Evolutionary conservation across 2,797 vertebrate species (phyloP).

Genomic region (Gallinago stenura): DNA sequence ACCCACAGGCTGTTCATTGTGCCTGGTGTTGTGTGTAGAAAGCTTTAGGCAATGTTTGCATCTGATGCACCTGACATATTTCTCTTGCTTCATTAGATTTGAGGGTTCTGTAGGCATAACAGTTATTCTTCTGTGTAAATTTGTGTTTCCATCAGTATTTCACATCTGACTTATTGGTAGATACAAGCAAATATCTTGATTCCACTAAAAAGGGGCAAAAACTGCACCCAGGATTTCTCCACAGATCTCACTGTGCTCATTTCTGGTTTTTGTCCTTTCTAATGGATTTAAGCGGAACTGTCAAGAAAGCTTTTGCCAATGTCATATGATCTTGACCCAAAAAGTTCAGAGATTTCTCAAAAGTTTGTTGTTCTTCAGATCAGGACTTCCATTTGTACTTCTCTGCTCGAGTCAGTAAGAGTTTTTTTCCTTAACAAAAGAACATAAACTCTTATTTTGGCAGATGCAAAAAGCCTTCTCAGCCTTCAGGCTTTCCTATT

Average conservation of each 20-base stretch:
- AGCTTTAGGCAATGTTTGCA: not conserved
- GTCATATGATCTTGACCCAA: no score
- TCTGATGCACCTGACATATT: not conserved
- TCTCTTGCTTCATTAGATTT: not conserved
- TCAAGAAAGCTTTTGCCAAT: not conserved
- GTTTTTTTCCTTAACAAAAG: not conserved
- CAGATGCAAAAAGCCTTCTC: constrained; percentile 13
- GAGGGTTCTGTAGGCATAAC: not conserved
- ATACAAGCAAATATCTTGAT: not conserved
- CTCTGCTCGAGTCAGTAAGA: not conserved
- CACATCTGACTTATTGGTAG: not conserved
- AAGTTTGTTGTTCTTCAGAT: not conserved
- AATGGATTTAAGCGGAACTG: not conserved
- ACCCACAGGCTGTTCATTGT: not conserved
- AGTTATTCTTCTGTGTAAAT: not conserved
- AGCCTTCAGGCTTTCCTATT: constrained; percentile 26
- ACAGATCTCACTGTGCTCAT: not conserved
- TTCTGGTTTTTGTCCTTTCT: not conserved
- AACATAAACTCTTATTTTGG: constrained; percentile 26
- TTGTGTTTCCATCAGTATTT: not conserved
- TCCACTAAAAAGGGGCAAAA: not conserved
- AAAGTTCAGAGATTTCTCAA: not conserved
- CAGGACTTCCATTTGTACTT: not conserved
- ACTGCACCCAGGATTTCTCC: not conserved
- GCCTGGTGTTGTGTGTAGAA: not conserved